Base-by-base conservation (phyloP, 2,113 vertebrate species). In the Xenopus laevis region DNA sequence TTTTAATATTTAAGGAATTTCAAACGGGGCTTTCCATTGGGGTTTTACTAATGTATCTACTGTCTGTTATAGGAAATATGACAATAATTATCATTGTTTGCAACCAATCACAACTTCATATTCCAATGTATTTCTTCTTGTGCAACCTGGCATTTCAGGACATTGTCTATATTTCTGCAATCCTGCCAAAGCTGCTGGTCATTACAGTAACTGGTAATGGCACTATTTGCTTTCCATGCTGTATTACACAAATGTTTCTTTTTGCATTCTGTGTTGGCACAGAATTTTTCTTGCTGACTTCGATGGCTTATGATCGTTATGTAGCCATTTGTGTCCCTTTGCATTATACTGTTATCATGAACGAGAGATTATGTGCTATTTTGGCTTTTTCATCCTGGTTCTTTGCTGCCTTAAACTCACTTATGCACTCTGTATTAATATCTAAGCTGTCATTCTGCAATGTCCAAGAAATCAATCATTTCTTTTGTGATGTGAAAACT, bases 261-360 rank as follows among this genome's bases (percentile, higher is more conserved):
- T 72, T 64, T 13, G 60, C 59, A 10, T 53, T 72, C 20, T 72
- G 60, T 44, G 18, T 55, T 44, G 46, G 61, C 3, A 64, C 65
- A 17, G 72, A 68, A 55, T 68, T 71, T 58, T 65, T 65, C 40
- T 8, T 77, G 9, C n/a, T 77, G 15, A 47, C 74, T 18, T 57
- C 60, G 10, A 77, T 77, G 74, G 67, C 74, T 2, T 71, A 65
- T 65, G 74, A 77, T 60, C 47, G 72, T 30, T 74, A 74, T 68
- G 40, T 74, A 12, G 72, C 72, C 4, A 74, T 74, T 47, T 74
- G 72, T 71, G 23, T n/a, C 11, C 75, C 75, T 18, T 23, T 78
- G 4, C 69, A 61, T 9, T 78, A 78, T 53, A 9, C 12, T 18
- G 6, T 67, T 5, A 62, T 76, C 10, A 69, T 76, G 66, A 69